Base-by-base conservation (phyloP, 2,113 vertebrate species). In the Dipodomys ordii region DNA sequence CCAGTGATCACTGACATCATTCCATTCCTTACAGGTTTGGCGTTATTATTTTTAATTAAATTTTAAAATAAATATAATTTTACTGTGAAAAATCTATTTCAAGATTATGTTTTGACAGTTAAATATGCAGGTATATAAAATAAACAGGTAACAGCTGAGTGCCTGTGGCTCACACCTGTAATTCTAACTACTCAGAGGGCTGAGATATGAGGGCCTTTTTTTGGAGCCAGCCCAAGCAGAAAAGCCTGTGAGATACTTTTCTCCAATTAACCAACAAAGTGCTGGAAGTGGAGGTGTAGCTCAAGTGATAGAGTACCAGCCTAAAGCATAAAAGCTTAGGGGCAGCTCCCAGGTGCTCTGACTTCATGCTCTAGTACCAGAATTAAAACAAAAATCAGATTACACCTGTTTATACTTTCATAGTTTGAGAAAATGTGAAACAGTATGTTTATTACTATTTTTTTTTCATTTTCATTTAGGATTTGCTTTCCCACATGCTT, bases 401-500 rank as follows among this genome's bases (percentile, higher is more conserved):
- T 77, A 13, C 35, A 82, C 87, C 22, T 95, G 60, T 22, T 49
- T 11, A 83, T 91, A 4, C 11, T 86, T 82, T 87, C 19, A 82
- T 92, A 86, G 68, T 81, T 93, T 89, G 12, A 91, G 39, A 85
- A 94, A 94, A 78, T 84, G 10, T 94, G 2, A 76, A 96, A 80
- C 89, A n/a, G 30, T 49, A 7, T 73, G 30, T 83, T 71, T 18
- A 86, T 46, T 78, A 68, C 39, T 39, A 49, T 49, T 12, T 49
- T 46, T n/a, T 60, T 96, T 92, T 88, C 19, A 2, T 92, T 97
- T 87, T 92, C 68, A 60, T 96, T 35, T 97, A 99, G 99, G 99
- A 99, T 96, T 98, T 99, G 96, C 97, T 99, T 94, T 99, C 99
- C 72, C 99, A 99, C 83, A 99, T 99, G 99, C 99, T 99, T 94